Evolutionary conservation across 2,797 vertebrate genomes (phyloP), one percentile per base, ranked within the genome.

Genomic region (Dromococcyx pavoninus): DNA sequence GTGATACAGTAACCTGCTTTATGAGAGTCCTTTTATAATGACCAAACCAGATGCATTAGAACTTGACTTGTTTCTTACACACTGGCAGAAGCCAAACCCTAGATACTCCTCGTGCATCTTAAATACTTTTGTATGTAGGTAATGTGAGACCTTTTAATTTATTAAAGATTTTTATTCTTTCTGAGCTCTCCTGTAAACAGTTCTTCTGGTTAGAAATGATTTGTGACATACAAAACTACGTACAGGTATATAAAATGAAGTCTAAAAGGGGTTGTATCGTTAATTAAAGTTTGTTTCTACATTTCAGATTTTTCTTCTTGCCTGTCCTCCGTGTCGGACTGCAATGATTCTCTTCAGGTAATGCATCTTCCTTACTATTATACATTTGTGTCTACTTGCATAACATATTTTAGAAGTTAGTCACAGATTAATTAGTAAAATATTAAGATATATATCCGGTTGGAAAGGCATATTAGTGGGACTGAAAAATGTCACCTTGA

Each of bases 271-370:
- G 37, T 67, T 24, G 27, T 37, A 17, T n/a, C 33, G 50, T 72
- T 98, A 94, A 97, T 91, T 93, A 82, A n/a, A 61, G 73, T 86
- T 74, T 85, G 66, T 85, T 97, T 96, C 82, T 96, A 93, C 71
- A 70, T 98, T 94, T 89, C 98, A 99, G 99, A 99, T 99, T 97
- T 99, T 99, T 97, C 98, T 99, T 83, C 98, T 99, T 95, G 99
- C 99, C 94, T 99, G 99, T 91, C 99, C 99, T 28, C 99, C 99
- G 1, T 98, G 99, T 96, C 98, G 98, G 72, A 97, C 98, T 64
- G 98, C 99, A 37, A 98, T 98, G 97, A 97, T 99, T 91, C 86
- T 99, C 54, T 99, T 99, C 97, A 99, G 99, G 99, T 99, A 97
- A 98, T 37, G 11, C 1, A 41, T 48, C 41, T 75, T 81, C 48